Evolutionary conservation across 1,140 invertebrate genomes (phyloP).

Genomic region (Anadara kagoshimensis): DNA sequence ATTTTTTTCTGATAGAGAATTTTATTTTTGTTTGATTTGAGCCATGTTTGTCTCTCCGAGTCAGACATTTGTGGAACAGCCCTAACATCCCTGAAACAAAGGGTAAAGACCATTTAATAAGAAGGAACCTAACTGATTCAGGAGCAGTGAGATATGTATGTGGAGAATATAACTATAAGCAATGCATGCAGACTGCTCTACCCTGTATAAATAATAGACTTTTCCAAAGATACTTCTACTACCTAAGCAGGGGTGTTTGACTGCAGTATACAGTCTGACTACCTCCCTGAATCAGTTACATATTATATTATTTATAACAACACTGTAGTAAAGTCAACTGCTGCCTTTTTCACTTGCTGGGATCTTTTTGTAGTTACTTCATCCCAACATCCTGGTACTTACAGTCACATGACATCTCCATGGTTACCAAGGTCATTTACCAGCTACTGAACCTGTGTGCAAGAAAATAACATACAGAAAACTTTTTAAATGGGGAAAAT

Average conservation of each 20-base stretch:
- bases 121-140: constrained; percentile 40
- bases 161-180: not conserved
- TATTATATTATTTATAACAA: constrained; percentile 15
- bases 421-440: constrained; percentile 18
- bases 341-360: constrained; percentile 2
- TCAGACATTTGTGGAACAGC: constrained; percentile 56
- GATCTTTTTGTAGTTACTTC: constrained; percentile 17
- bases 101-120: constrained; percentile 34
- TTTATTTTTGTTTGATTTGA: not conserved
- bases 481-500: constrained; percentile 37
- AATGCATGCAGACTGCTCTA: constrained; percentile 8
- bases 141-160: constrained; percentile 9
- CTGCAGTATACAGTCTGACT: constrained; percentile 10
- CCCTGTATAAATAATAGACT: not conserved
- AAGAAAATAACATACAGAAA: constrained; percentile 41
- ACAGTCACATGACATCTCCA: constrained; percentile 12
- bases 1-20: not conserved
- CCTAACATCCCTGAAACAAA: constrained; percentile 47
- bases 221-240: constrained; percentile 1
- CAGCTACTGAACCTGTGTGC: constrained; percentile 35
- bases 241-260: constrained; percentile 2
- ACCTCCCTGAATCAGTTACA: constrained; percentile 44
- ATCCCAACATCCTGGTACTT: constrained; percentile 19
- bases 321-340: constrained; percentile 14
- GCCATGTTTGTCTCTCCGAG: constrained; percentile 59